Conservation (phyloP, 2,888 invertebrate genomes). For the Pilophorus perplexus region DNA sequence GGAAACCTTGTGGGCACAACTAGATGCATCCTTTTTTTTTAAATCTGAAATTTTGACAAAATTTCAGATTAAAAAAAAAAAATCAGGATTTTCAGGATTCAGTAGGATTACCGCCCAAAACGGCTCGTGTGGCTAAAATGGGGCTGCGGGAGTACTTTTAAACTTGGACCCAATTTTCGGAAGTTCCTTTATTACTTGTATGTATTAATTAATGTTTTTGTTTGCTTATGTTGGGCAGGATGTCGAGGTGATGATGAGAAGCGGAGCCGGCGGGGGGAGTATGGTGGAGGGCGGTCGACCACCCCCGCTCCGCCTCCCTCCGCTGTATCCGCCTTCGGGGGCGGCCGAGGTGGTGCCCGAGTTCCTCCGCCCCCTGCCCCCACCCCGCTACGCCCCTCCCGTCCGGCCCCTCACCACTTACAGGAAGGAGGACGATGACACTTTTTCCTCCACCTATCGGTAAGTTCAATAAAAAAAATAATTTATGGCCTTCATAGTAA, state of each 20-base stretch:
- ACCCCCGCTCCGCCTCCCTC: conserved; percentile 50
- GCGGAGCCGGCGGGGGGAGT: conserved; percentile 36
- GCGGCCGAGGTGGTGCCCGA: conserved; percentile 66
- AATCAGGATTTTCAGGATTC: no score
- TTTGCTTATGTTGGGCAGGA: conserved; percentile 6
- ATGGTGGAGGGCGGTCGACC: conserved; percentile 49
- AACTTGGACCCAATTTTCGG: neutral
- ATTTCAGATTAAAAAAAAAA: no score
- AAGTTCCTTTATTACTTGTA: neutral
- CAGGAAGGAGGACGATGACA: conserved; percentile 42
- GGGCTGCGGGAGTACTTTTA: no score
- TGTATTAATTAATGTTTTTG: neutral
- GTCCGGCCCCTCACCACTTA: conserved; percentile 54
- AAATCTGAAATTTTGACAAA: no score
- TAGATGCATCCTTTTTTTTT: no score
- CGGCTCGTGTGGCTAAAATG: no score
- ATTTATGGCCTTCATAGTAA: neutral
- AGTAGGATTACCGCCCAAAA: no score
- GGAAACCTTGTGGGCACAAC: no score
- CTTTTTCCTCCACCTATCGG: conserved; percentile 52
- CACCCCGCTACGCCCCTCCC: conserved; percentile 55
- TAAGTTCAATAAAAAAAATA: no score
- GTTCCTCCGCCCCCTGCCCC: conserved; percentile 66
- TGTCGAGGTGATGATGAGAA: conserved; percentile 35
- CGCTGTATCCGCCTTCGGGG: conserved; percentile 66